Evolutionary conservation across 2,888 invertebrate species (phyloP).

Genomic region (Linyphia triangularis): DNA sequence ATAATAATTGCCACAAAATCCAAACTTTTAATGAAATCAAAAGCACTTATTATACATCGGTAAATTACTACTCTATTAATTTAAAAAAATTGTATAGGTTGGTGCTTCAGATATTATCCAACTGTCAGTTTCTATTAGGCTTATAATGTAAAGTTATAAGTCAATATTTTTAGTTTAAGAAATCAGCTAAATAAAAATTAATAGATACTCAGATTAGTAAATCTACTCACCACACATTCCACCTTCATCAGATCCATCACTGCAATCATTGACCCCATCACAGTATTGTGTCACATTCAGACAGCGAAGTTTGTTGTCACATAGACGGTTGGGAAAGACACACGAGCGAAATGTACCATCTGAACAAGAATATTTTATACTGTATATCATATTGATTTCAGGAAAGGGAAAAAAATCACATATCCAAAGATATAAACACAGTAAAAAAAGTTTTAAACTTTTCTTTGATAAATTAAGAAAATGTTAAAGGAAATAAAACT

Average conservation of each 20-base stretch:
- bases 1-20: no score
- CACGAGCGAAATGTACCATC: constrained; percentile 66
- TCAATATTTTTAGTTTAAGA: neutral
- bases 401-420: no score
- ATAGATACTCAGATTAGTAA: neutral
- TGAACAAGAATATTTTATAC: constrained; percentile 1
- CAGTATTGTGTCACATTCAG: constrained; percentile 77
- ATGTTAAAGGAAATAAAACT: neutral
- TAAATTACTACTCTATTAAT: no score
- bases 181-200: neutral
- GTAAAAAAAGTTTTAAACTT: no score
- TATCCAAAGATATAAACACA: no score
- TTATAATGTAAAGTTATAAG: neutral
- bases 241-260: constrained; percentile 82
- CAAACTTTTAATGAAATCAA: no score
- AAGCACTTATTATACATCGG: no score
- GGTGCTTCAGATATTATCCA: no score
- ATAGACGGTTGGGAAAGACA: constrained; percentile 79
- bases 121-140: no score
- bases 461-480: neutral
- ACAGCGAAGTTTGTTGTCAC: constrained; percentile 82
- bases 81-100: no score
- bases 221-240: constrained; percentile 84
- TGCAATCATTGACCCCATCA: constrained; percentile 80
- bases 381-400: no score